phyloP scores from a whole-genome alignment of 2,888 invertebrate species.

The Chaitophorus viminalis region DNA sequence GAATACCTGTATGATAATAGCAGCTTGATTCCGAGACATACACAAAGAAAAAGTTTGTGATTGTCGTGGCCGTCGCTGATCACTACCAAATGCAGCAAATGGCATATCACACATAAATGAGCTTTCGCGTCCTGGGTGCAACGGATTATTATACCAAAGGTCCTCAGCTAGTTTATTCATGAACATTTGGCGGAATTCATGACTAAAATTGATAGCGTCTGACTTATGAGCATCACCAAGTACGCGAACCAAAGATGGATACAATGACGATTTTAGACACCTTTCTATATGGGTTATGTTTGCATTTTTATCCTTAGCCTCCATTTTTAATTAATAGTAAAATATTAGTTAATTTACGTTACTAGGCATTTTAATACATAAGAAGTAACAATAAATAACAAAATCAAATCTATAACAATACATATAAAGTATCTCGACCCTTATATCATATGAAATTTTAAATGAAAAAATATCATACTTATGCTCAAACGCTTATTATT shows the following conservation, averaged over 20 bases:
- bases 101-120: background rate
- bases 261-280: background rate
- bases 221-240: background rate
- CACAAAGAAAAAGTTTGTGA: constrained; percentile 31
- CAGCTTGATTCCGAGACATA: constrained; percentile 19
- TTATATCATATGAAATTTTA: no score
- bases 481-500: background rate
- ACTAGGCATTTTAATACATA: background rate
- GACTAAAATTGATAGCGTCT: constrained; percentile 22
- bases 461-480: background rate
- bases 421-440: no score
- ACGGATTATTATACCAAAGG: constrained; percentile 45
- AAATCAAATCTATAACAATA: background rate
- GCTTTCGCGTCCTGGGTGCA: constrained; percentile 17
- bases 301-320: background rate
- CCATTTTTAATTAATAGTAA: constrained; percentile 24
- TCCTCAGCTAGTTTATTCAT: constrained; percentile 45
- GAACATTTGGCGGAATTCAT: constrained; percentile 4
- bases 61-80: background rate
- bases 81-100: background rate
- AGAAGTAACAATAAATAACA: background rate
- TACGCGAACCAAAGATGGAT: constrained; percentile 29
- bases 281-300: background rate
- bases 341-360: background rate
- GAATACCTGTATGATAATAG: constrained; percentile 48